Conservation (phyloP, 1,140 invertebrate species). For the Psilanteris sp. region DNA sequence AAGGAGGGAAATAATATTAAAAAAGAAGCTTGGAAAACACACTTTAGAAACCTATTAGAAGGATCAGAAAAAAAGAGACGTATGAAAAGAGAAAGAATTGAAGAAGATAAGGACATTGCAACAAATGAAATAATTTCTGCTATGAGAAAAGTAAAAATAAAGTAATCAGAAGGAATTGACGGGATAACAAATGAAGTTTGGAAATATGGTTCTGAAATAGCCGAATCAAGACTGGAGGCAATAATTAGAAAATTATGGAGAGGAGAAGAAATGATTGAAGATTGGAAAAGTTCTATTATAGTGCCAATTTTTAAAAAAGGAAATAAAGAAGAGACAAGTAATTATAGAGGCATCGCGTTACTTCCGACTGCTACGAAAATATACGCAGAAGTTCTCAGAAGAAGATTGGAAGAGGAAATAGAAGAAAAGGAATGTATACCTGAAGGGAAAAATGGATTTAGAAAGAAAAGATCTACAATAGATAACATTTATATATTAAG, state of each 20-base stretch:
- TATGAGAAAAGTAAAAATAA: not conserved
- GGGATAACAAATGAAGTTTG: not conserved
- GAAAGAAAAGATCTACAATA: conserved; percentile 1
- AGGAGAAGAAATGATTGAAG: not conserved
- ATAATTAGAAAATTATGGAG: too few relatives aligned
- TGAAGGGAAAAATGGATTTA: not conserved
- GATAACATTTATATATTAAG: not conserved
- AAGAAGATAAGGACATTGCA: not conserved
- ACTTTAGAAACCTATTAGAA: not conserved
- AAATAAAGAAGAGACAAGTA: not conserved
- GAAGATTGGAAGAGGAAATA: not conserved
- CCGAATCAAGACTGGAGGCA: too few relatives aligned
- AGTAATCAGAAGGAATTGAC: not conserved
- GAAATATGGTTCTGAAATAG: too few relatives aligned
- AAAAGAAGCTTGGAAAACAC: not conserved
- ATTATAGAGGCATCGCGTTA: conserved; percentile 1
- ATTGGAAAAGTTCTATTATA: not conserved
- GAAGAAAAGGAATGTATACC: not conserved
- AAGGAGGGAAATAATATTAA: not conserved
- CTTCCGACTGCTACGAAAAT: not conserved
- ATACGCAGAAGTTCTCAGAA: conserved; percentile 1
- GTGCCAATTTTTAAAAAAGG: not conserved
- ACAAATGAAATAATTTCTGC: not conserved
- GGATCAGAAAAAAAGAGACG: not conserved
- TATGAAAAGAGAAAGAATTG: not conserved